Conservation (phyloP, 2,797 vertebrate genomes). For the Prionace glauca region DNA sequence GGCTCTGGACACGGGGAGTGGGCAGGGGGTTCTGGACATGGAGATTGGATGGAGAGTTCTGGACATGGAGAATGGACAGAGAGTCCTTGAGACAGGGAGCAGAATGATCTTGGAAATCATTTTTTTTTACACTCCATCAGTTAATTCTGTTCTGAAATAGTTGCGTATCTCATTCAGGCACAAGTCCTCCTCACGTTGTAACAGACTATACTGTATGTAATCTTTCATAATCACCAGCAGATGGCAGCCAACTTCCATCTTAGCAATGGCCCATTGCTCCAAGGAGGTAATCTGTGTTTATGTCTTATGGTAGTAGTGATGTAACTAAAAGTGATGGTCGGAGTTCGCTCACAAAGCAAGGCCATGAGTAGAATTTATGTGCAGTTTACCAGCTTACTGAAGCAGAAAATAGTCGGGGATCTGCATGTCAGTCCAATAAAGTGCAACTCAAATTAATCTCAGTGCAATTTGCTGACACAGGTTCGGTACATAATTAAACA, state of each 20-base stretch:
- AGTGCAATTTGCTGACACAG: slow-evolving; percentile 27
- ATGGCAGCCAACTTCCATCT: neutral
- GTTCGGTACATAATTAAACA: slow-evolving; percentile 10
- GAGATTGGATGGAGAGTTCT: neutral
- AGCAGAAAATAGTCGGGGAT: slow-evolving; percentile 35
- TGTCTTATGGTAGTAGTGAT: neutral
- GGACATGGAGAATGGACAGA: too few relatives aligned
- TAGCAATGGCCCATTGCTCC: neutral
- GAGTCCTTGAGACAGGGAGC: too few relatives aligned
- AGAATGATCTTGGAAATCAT: too few relatives aligned
- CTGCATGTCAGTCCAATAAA: neutral
- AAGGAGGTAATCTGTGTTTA: neutral
- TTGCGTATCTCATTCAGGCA: too few relatives aligned
- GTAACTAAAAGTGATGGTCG: slow-evolving; percentile 14
- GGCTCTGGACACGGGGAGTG: too few relatives aligned
- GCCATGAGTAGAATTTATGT: slow-evolving; percentile 28
- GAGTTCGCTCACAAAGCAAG: slow-evolving; percentile 15
- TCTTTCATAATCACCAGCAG: neutral
- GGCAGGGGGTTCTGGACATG: too few relatives aligned
- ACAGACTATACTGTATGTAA: too few relatives aligned
- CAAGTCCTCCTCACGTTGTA: neutral
- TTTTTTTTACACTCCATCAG: neutral
- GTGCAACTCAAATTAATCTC: slow-evolving; percentile 1
- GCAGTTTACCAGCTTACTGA: slow-evolving; percentile 36
- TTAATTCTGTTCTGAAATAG: too few relatives aligned